A percentile compares a stretch with the other conserved stretches of the same genome.
Evolutionary conservation across 2,113 vertebrate species (phyloP).

Genomic region (Sapajus apella): DNA sequence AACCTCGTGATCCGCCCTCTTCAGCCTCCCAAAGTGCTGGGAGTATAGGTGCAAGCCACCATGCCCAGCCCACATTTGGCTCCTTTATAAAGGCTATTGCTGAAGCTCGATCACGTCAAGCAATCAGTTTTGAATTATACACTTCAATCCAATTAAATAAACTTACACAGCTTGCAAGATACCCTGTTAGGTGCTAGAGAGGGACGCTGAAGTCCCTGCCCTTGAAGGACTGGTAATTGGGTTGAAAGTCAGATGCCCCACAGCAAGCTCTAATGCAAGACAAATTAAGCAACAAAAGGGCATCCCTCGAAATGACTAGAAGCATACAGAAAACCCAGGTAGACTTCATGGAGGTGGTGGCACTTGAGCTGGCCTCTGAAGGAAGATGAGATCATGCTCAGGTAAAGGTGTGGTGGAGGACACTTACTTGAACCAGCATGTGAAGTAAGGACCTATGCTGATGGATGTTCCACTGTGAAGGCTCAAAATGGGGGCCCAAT

Average conservation of each 20-base stretch:
- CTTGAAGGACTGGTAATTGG: not conserved
- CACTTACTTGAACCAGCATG: fast-evolving
- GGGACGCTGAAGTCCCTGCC: no score
- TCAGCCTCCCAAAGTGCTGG: no score
- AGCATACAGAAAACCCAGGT: not conserved
- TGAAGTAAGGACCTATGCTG: no score
- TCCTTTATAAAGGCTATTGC: not conserved
- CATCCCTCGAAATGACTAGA: not conserved
- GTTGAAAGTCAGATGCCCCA: not conserved
- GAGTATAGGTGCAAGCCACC: no score
- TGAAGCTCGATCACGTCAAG: not conserved
- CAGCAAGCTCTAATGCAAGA: not conserved
- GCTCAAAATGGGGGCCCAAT: not conserved
- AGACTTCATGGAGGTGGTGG: not conserved
- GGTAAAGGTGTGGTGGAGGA: no score
- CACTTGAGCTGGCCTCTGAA: not conserved
- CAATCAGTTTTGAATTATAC: not conserved
- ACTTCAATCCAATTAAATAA: not conserved
- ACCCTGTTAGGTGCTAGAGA: not conserved
- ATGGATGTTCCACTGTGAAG: fast-evolving
- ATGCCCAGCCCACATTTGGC: no score
- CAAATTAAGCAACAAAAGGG: not conserved
- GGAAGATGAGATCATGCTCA: not conserved
- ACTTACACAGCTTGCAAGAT: not conserved
- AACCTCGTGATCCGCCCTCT: no score